Evolutionary conservation across 2,888 invertebrate genomes (phyloP), one percentile per base, ranked within the genome.

Genomic region (Xestobium rufovillosum): DNA sequence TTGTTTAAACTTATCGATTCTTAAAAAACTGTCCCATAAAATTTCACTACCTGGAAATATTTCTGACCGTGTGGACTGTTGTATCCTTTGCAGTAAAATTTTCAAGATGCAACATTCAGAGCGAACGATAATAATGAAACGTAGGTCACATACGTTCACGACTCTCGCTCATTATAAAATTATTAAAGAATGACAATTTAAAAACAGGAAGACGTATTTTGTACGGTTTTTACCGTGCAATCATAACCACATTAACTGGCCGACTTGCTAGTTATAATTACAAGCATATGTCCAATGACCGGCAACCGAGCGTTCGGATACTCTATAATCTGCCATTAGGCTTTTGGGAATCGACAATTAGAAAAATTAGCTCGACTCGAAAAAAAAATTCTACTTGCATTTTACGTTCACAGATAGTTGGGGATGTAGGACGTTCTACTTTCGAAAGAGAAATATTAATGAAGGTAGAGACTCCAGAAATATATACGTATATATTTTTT

Each of bases 161-260:
- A 37, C 15, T 17, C 34, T 34, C 40, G 44, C 52, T 56, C 55
- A 56, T 60, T 59, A 61, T 58, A 59, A 63, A 61, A 61, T 63
- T 61, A 62, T 62, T 59, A 60, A 61, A 62, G 63, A 63, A 64
- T 63, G 64, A 64, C 63, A 61, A 63, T 63, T 61, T 57, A 57
- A 59, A 57, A 62, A 62, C 64, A 63, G 64, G 63, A 65, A 64
- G 62, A 62, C 56, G 59, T 60, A 59, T 62, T 61, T 64, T 61
- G 61, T 64, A 61, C 58, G 61, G 60, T 64, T 64, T 64, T 65
- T 64, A 63, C 59, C 57, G 53, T 62, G 61, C 59, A 63, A 63
- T 58, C 57, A 58, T 57, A 56, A 56, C 50, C 53, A 45, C 57
- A 57, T 57, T 57, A 57, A 47, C 44, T 19, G 23, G 6, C 6